Conservation (phyloP, 2,888 invertebrate species). For the Esperia sulphurella region DNA sequence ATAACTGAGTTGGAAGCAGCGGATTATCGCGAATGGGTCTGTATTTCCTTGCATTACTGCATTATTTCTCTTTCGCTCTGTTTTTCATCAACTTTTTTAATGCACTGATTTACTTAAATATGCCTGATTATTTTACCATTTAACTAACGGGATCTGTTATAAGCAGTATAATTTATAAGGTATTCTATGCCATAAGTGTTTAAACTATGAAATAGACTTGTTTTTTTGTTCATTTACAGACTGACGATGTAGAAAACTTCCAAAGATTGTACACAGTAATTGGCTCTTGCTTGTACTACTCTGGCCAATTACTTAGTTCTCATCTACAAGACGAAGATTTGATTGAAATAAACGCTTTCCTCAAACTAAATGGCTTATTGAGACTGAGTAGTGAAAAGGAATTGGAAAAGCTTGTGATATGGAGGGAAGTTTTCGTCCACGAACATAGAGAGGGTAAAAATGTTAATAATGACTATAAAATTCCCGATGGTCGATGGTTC, state of each 20-base stretch:
- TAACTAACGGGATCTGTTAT: too few relatives aligned
- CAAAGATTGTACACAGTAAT: constrained; percentile 85
- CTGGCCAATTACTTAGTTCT: constrained; percentile 86
- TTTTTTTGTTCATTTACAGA: constrained; percentile 64
- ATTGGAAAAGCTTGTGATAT: constrained; percentile 85
- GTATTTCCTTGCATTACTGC: constrained; percentile 15
- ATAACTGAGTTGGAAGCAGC: constrained; percentile 93
- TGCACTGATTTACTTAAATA: too few relatives aligned
- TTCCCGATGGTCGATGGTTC: constrained; percentile 84
- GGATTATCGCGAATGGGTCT: constrained; percentile 93
- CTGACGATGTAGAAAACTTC: constrained; percentile 87
- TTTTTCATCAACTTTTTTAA: too few relatives aligned
- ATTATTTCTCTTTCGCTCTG: too few relatives aligned
- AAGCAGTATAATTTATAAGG: too few relatives aligned
- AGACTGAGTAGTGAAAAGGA: constrained; percentile 82
- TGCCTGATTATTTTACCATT: too few relatives aligned
- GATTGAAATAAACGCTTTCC: constrained; percentile 86
- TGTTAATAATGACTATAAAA: constrained; percentile 58
- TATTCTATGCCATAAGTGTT: too few relatives aligned
- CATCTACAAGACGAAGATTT: constrained; percentile 88
- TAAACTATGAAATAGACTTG: too few relatives aligned
- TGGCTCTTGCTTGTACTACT: constrained; percentile 81
- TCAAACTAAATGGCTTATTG: constrained; percentile 86
- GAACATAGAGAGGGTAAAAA: constrained; percentile 55
- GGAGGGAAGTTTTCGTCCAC: constrained; percentile 86